Evolutionary conservation across 2,113 vertebrate species (phyloP).

Genomic region (Apteryx mantelli): DNA sequence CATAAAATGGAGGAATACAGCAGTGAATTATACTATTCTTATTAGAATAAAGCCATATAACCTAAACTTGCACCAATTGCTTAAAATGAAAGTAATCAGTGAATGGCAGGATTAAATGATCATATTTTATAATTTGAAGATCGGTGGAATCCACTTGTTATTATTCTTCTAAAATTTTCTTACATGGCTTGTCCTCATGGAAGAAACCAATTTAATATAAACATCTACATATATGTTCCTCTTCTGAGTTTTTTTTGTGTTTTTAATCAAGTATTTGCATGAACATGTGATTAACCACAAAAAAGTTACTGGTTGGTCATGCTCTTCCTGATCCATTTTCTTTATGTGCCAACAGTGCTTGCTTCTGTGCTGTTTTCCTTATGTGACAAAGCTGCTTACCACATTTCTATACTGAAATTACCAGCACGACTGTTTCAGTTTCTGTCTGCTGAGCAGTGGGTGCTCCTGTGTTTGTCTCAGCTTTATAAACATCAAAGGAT

Average conservation of each 20-base stretch:
- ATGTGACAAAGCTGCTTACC: background rate
- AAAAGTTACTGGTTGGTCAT: background rate
- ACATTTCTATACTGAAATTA: background rate
- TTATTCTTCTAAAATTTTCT: background rate
- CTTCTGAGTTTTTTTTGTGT: background rate
- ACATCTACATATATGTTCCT: background rate
- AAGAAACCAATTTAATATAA: background rate
- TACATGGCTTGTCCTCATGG: background rate
- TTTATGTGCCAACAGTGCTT: background rate
- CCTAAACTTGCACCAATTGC: background rate
- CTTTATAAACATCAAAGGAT: background rate
- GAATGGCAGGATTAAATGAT: background rate
- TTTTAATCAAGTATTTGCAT: slow-evolving; percentile 4
- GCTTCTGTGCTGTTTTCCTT: background rate
- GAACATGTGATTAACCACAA: background rate
- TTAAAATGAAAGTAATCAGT: background rate
- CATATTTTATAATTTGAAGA: background rate
- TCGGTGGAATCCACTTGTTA: background rate
- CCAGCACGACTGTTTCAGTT: background rate
- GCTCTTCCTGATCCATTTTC: background rate
- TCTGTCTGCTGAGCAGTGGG: background rate
- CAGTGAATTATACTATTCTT: background rate
- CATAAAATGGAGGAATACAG: background rate
- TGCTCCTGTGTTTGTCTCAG: background rate
- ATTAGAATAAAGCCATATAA: background rate